Base-by-base conservation (phyloP, 2,888 invertebrate species). In the Ectemnius lituratus region DNA sequence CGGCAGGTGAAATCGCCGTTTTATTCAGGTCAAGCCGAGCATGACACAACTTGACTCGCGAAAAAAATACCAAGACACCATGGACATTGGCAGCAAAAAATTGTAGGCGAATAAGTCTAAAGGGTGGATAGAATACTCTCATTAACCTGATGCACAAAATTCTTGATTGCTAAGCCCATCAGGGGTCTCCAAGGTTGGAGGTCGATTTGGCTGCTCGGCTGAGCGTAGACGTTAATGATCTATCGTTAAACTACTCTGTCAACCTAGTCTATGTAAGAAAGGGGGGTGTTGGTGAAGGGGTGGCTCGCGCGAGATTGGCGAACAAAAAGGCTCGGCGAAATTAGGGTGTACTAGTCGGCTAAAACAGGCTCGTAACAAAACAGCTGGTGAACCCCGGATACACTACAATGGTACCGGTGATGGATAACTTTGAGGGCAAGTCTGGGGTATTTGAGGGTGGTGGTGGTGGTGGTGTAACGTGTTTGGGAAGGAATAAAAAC, bases 241-340 rank as follows among this genome's bases (percentile, higher is more conserved):
- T 83, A 84, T 62, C 81, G 81, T 86, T 84, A 83, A 79, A 72
- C 82, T 84, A 86, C 28, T 82, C 82, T 85, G 81, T 72, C 70
- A 62, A 72, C 77, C 83, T 83, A 80, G 62, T 80, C 86, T 86
- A 85, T 82, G 82, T 82, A 75, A 84, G 79, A 84, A 23, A 23
- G 23, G 65, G 78, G 82, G 78, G 8, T 37, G 37, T 83, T 74
- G 82, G 85, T 75, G 84, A 85, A 80, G 80, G 81, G 37, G 5
- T 6, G 8, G 82, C 76, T 83, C 76, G 75, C 37, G 37, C 75
- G 80, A 78, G 73, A 78, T 75, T 70, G 73, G 63, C 27, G 67
- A 45, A 58, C 27, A 62, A 67, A 46, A 64, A 56, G 56, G 56
- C 64, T 63, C 60, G 58, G 62, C 46, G 20, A 62, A 66, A 67